Base-by-base conservation (phyloP, 2,888 invertebrate species). In the Fabriciana adippe region DNA sequence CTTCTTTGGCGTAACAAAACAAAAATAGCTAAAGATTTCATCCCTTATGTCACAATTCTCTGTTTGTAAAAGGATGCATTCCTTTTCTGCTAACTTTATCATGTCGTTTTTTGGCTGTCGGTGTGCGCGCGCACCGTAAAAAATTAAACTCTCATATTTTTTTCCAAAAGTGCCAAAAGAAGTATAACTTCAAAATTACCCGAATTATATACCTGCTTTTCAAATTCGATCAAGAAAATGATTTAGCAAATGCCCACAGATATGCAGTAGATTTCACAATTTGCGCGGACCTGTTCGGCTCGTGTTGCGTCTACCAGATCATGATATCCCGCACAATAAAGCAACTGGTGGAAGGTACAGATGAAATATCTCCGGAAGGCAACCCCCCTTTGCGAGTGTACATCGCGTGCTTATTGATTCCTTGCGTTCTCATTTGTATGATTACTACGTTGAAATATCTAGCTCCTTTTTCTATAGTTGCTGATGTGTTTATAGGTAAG, bases 401-500 rank as follows among this genome's bases (percentile, higher is more conserved):
- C 16, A 73, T 86, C 5, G 13, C 79, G 2, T 41, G 60, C 0
- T 62, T 87, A 0, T 54, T 85, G 3, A 1, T 85, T 0, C 87
- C 88, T 0, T 82, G 80, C 50, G 61, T 81, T 0, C 65, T 82
- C 0, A 71, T 88, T 0, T 80, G 81, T 48, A 83, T 86, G 84
- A 80, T 86, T n/a, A 81, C 79, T 0, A 72, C 77, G 0, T 47
- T 87, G 35, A 87, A 87, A 67, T 80, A 79, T 47, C 66, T 88
- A 1, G 86, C 87, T 0, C 87, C 87, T 2, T 86, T 88, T 48
- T 84, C 87, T 0, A 70, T 87, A 2, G 75, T 83, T 0, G 83
- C 81, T 2, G 81, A 86, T 64, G 4, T 77, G 0, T 81, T 82
- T 62, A 78, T 86, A 0, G n/a, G 87, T 86, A 66, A 72, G 80